Evolutionary conservation across 53 echinoderm and acorn worm genomes (phyloP), one percentile per base, ranked within the genome.

Genomic region (Henricia sp.): DNA sequence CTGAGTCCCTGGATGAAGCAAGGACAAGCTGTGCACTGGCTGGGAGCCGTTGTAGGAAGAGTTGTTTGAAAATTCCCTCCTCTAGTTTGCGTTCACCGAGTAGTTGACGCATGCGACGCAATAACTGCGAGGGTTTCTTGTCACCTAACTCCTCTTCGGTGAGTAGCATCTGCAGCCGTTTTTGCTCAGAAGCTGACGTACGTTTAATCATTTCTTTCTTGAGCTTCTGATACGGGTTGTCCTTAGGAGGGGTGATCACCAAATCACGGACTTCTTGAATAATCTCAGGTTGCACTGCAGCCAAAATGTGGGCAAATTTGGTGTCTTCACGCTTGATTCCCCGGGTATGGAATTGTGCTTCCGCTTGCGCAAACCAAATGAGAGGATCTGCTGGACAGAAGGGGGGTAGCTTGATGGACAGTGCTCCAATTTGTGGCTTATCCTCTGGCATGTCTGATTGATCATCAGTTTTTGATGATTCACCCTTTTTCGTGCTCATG

Each of bases 21-120:
- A 80, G 44, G 26, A 80, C 43, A 12, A 80, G 48, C 43, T 44
- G 64, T 6, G 33, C 80, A 16, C 63, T 80, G 44, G 64, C 1
- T 41, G 65, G 82, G 4, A 82, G 82, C 2, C 48, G 65, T 34
- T 50, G 63, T 41, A 82, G 54, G 44, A 82, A 82, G 4, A 82
- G 32, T 21, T 64, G 82, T 17, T 82, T 65, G 46, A 63, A 35
- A 28, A 82, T 64, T 27, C 43, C 30, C 8, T 63, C 44, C 30
- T 63, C 48, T 0, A 44, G 65, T 42, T 40, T 27, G 13, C 43
- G 28, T 28, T 80, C 65, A 33, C 80, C 63, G 5, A 80, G 29
- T 37, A n/a, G n/a, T n/a, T n/a, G n/a, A n/a, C n/a, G n/a, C n/a
- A n/a, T n/a, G n/a, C n/a, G n/a, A n/a, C n/a, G n/a, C n/a, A n/a